Evolutionary conservation across 1,140 invertebrate species (phyloP), one percentile per base, ranked within the genome.

Genomic region (Drosophila dunni): DNA sequence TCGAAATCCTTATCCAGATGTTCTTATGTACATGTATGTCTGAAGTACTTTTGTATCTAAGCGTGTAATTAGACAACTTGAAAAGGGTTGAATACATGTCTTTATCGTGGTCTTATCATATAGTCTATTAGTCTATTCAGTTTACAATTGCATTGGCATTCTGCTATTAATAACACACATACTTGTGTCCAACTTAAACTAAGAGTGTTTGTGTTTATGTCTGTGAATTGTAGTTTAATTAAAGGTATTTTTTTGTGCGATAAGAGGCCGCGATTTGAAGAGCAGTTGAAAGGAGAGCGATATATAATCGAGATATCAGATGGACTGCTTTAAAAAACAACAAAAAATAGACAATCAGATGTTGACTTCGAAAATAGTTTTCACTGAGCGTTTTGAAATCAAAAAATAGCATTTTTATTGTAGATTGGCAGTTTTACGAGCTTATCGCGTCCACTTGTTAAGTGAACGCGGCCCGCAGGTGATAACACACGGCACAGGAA

Each of bases 341-440:
- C 4, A 33, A 53, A 58, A 58, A 72, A 67, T 72, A 72, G 54
- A 72, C 69, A 66, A 72, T 50, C 24, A 29, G 24, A 24, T 15
- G 11, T 15, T 13, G 24, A 29, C 24, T 29, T 29, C 24, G 24
- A 29, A 29, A 29, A 29, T 29, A 29, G 24, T 29, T 29, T 29
- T 29, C 6, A 29, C 6, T 2, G 2, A 29, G 6, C 4, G 4
- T 29, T 2, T 29, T 29, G 24, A 29, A 29, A 29, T 29, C 24
- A 29, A 29, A 29, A 29, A 29, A 29, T 29, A 29, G 24, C 24
- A 29, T 29, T 29, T 29, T 20, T 29, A 29, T 29, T 29, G 88
- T 83, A 88, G 73, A 82, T 83, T 86, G 68, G 54, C 53, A 56
- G 78, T 79, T 71, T 53, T 57, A 40, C 10, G 20, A 4, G 34